Base-by-base conservation (phyloP, 2,888 invertebrate genomes). In the Diadromus collaris region DNA sequence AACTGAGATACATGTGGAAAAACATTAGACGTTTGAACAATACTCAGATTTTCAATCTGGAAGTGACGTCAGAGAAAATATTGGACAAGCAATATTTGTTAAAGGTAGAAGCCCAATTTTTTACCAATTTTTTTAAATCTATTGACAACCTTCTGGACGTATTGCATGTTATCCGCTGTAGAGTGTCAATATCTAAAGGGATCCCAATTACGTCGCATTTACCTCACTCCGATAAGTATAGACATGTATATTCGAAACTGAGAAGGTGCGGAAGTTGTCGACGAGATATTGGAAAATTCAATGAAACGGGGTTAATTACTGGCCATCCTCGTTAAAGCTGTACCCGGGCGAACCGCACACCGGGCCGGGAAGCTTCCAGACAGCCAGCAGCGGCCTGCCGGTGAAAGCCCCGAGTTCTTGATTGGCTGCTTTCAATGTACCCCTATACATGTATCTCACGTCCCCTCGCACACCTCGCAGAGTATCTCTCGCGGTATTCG, bases 291-390 rank as follows among this genome's bases (percentile, higher is more conserved):
- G 81, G 83, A 83, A 83, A 87, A 86, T 83, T 81, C 81, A 82
- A 83, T 86, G 86, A 88, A 86, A 88, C 84, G 83, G 82, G 83
- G 84, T 87, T 86, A 86, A 88, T 88, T 87, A 86, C 83, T 81
- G 79, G 80, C 46, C 68, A 81, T 81, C 67, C 84, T 78, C 81
- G 84, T 78, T 83, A 79, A 78, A 79, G 79, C 76, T 77, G 76
- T 75, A 75, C 77, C 71, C 61, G 64, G 67, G 67, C 34, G 63
- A 56, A 70, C 68, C 73, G 67, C 70, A 70, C 56, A 56, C 63
- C 61, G 63, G 38, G 41, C 44, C 48, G 56, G 63, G 54, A 56
- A 56, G 51, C 61, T 41, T 44, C 69, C 34, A 70, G 60, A 44
- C 44, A 54, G 58, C 16, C 46, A 56, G 68, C 46, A 24, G 29